Base-by-base conservation (phyloP, 2,888 invertebrate species). In the Torymus texanus region DNA sequence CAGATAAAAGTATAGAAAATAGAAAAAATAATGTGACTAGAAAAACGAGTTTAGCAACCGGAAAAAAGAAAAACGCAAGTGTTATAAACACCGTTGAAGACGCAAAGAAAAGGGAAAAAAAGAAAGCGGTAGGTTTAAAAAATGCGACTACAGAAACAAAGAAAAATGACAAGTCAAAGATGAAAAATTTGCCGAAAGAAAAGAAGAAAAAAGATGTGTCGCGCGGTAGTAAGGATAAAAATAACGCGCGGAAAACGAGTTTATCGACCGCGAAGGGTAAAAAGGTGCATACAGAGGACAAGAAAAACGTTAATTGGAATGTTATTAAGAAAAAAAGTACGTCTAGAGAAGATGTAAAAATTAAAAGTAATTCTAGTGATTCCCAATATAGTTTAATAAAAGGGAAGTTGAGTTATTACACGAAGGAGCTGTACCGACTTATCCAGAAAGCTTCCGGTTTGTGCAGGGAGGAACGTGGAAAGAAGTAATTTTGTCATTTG, bases 351-450 rank as follows among this genome's bases (percentile, higher is more conserved):
- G 41, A n/a, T n/a, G 12, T 29, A 41, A 41, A 41, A 41, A 41
- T 41, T 41, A 8, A 8, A 41, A 24, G 13, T 14, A 21, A 18
- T 58, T 58, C 51, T 4, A 58, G n/a, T 13, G 51, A 63, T n/a
- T n/a, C 29, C 11, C 56, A 56, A n/a, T 66, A 66, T 65, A 10
- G 13, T 50, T 29, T 16, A 5, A 75, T 83, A 12, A 80, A 82
- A 63, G 81, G 65, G 66, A 82, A 81, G 10, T 78, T 84, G 61
- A 80, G 79, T 58, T 51, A 81, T 14, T 84, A 83, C 71, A 74
- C 82, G 16, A 58, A 50, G 5, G 83, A 84, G 72, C 55, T 86
- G 29, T 85, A 86, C 21, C 82, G 59, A 41, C 84, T 87, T 70
- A 82, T 87, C 18, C 71, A 74, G 5, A 84, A 85, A 18, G 79